Conservation (phyloP, 23 tunicate species). For the Phallusia fumigata region DNA sequence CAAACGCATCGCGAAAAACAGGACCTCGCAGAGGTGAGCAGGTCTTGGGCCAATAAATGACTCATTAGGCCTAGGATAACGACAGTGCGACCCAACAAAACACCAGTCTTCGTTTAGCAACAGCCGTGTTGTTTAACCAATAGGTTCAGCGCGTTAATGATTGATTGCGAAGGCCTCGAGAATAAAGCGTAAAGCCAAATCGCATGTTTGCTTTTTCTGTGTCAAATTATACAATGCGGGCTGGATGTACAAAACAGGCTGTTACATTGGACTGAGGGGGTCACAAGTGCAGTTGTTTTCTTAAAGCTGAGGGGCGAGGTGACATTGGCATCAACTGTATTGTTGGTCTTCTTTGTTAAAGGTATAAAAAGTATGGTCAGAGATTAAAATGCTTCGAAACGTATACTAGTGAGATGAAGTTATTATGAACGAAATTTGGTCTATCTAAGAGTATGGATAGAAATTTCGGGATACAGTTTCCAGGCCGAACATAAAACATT, state of each 20-base stretch:
- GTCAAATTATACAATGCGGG: background rate
- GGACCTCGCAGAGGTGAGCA: background rate
- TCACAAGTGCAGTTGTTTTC: too few relatives aligned
- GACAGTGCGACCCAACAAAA: conserved; percentile 3
- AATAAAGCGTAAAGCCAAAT: background rate
- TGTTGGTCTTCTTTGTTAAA: too few relatives aligned
- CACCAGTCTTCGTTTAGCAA: background rate
- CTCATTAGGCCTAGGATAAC: conserved; percentile 7
- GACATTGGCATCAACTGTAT: too few relatives aligned
- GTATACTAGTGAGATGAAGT: too few relatives aligned
- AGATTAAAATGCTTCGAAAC: too few relatives aligned
- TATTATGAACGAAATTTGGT: too few relatives aligned
- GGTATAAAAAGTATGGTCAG: too few relatives aligned
- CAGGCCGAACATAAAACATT: too few relatives aligned
- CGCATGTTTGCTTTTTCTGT: conserved; percentile 2
- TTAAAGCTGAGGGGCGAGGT: too few relatives aligned
- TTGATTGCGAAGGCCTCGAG: background rate
- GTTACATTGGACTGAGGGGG: too few relatives aligned
- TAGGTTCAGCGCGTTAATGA: background rate
- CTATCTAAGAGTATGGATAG: too few relatives aligned
- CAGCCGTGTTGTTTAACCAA: background rate
- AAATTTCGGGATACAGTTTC: too few relatives aligned
- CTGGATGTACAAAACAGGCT: background rate
- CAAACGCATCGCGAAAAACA: background rate
- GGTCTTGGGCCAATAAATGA: conserved; percentile 1